Conservation (phyloP, 1,140 invertebrate genomes). For the Lepidurus apus region DNA sequence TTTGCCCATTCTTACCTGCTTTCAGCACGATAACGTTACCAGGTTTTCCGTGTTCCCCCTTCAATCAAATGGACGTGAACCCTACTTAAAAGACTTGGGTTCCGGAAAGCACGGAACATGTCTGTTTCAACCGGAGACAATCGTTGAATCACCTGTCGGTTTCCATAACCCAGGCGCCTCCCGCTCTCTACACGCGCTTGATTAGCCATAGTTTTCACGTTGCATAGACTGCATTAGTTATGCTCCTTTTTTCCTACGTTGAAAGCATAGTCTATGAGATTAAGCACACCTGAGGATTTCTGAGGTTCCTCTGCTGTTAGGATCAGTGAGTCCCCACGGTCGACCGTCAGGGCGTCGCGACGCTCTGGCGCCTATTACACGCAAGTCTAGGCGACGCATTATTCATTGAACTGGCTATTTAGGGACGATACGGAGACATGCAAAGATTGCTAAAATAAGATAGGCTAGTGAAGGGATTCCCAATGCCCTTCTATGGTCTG, state of each 20-base stretch:
- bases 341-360: conserved; percentile 8
- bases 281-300: conserved; percentile 12
- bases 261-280: not conserved
- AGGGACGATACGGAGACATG: conserved; percentile 3
- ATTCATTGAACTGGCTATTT: conserved; percentile 16
- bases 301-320: not conserved
- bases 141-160: not conserved
- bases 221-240: not conserved
- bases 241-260: not conserved
- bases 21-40: no score
- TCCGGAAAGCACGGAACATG: no score
- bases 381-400: conserved; percentile 2
- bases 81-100: no score
- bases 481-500: conserved; percentile 6
- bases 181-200: no score
- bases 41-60: no score
- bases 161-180: not conserved
- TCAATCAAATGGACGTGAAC: no score
- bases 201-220: not conserved
- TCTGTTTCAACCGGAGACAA: not conserved
- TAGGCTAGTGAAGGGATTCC: conserved; percentile 17
- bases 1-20: no score
- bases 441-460: conserved; percentile 11
- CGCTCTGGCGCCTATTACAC: conserved; percentile 6
- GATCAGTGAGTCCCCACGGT: not conserved